Evolutionary conservation across 2,888 invertebrate species (phyloP).

Genomic region (Orthosia gothica): DNA sequence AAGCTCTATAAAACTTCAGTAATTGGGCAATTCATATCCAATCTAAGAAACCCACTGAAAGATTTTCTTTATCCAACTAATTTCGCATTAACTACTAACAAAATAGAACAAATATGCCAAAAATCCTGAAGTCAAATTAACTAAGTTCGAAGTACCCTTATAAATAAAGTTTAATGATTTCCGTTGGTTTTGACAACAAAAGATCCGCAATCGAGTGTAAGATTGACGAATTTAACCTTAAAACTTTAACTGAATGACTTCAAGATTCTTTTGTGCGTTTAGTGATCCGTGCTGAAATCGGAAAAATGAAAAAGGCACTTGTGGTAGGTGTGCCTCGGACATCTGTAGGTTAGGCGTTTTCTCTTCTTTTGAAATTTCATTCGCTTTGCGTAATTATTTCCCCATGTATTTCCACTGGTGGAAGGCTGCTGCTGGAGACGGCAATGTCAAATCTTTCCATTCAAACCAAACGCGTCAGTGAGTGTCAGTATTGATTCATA

Average conservation of each 20-base stretch:
- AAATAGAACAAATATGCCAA: slow-evolving; percentile 16
- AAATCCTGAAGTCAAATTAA: slow-evolving; percentile 17
- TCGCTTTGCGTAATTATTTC: neutral
- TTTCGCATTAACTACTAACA: slow-evolving; percentile 21
- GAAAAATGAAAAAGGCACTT: neutral
- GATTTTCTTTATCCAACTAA: neutral
- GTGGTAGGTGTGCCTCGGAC: neutral
- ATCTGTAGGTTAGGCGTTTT: neutral
- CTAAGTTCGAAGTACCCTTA: slow-evolving; percentile 35
- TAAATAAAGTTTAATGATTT: slow-evolving; percentile 39
- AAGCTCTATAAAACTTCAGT: neutral
- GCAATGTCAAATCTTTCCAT: neutral
- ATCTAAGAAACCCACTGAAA: neutral
- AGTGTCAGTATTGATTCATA: neutral
- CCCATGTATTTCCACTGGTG: neutral
- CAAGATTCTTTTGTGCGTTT: slow-evolving; percentile 29
- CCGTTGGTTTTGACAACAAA: slow-evolving; percentile 63
- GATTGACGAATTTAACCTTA: slow-evolving; percentile 45
- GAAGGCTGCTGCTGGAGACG: too few relatives aligned
- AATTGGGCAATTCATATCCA: slow-evolving; percentile 14
- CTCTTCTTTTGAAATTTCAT: neutral
- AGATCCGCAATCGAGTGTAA: slow-evolving; percentile 42
- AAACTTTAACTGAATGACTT: slow-evolving; percentile 34
- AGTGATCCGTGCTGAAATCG: slow-evolving; percentile 12
- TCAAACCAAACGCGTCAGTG: neutral